Evolutionary conservation across 1,140 invertebrate genomes (phyloP), one percentile per base, ranked within the genome.

Genomic region (Diorhabda sublineata): DNA sequence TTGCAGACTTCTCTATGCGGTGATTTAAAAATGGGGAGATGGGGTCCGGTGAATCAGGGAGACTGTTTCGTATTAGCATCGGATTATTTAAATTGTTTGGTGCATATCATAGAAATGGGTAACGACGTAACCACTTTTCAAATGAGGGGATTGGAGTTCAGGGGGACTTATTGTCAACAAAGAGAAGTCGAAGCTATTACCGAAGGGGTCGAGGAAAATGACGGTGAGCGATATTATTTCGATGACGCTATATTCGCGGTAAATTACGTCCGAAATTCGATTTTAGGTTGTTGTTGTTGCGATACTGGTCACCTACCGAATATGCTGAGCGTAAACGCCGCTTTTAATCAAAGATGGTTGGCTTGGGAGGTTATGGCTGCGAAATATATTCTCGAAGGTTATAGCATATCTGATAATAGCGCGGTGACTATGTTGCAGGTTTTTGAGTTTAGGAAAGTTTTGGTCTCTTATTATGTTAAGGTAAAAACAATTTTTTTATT

Each of bases 121-220:
- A 99, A 99, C 81, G 97, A 98, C 2, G 84, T 99, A 52, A 95
- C 98, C 3, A 99, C 98, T 0, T 99, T 99, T 84, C 98, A 99
- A 85, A 87, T 99, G 79, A 85, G 98, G 69, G 98, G 98, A 3
- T 83, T 99, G 3, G 98, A 99, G 83, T 99, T 99, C 82, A 84
- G 97, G 66, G 98, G 96, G 70, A 99, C 98, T 2, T 99, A 99
- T 81, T 99, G 98, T 83, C 98, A 99, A 81, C 98, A 99, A 81
- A 83, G 95, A 69, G 95, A 97, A 82, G 94, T 98, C 5, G 96
- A 98, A 84, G 98, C 98, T 5, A 99, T 99, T 52, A 97, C 95
- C 2, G 97, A 99, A 84, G 96, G 94, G 2, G 92, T 96, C 2
- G 94, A 97, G 79, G 95, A 97, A 75, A 96, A 98, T 82, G 91